phyloP scores from a whole-genome alignment of 1,140 invertebrate genomes.

The Araneus ventricosus region DNA sequence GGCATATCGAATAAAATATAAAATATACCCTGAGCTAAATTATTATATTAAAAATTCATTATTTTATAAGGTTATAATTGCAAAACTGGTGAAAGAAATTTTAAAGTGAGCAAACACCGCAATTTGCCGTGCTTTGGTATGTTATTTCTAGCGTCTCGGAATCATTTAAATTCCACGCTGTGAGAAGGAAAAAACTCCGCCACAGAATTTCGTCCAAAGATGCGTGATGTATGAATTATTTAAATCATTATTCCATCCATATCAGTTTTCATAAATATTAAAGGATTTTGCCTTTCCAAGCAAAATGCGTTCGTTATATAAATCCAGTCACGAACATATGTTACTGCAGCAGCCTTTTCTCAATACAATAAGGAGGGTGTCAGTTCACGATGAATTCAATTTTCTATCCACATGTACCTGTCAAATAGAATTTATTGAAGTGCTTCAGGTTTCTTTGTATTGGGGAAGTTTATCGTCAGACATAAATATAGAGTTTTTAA shows the following conservation, averaged over 20 bases:
- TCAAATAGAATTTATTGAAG: constrained; percentile 22
- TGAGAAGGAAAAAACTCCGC: too few species aligned
- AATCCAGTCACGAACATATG: constrained; percentile 6
- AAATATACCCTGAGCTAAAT: too few species aligned
- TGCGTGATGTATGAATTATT: not conserved
- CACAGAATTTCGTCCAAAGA: not conserved
- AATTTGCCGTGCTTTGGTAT: too few species aligned
- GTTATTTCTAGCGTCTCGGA: too few species aligned
- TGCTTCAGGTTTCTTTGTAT: not conserved
- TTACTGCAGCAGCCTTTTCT: not conserved
- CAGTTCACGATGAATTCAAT: not conserved
- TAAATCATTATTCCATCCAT: constrained; percentile 9
- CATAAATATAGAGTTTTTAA: not conserved
- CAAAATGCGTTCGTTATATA: not conserved
- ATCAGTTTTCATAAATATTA: constrained; percentile 8
- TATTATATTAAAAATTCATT: too few species aligned
- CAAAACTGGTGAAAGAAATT: too few species aligned
- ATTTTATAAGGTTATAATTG: too few species aligned
- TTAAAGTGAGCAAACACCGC: too few species aligned
- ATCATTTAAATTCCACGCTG: too few species aligned
- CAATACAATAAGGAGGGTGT: constrained; percentile 19
- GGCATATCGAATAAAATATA: too few species aligned
- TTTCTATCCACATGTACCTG: not conserved
- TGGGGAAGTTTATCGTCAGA: not conserved
- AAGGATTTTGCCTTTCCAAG: not conserved